These are phyloP conservation scores for Aphyosemion australe DNA, from an alignment of 2,113 vertebrate species.

Conservation along the genomic window DNA sequence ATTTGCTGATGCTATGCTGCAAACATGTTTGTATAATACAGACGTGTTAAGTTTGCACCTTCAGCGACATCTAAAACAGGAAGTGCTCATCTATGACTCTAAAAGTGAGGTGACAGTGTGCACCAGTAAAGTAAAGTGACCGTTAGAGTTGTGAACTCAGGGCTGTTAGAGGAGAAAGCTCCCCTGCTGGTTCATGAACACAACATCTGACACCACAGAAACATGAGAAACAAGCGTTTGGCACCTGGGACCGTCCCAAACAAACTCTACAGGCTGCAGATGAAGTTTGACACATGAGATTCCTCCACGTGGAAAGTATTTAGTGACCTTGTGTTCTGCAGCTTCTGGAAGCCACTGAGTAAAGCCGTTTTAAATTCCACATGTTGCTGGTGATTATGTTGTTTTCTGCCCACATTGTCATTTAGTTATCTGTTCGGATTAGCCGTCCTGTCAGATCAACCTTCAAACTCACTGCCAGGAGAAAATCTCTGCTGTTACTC, in stretches of 20 bases:
- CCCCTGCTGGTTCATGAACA: slow-evolving; percentile 56
- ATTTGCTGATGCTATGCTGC: too few relatives aligned
- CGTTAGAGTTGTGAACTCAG: slow-evolving; percentile 2
- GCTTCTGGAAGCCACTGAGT: slow-evolving; percentile 41
- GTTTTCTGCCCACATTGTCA: slow-evolving; percentile 58
- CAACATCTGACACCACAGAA: slow-evolving; percentile 61
- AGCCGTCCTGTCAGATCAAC: slow-evolving; percentile 62
- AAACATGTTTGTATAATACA: too few relatives aligned
- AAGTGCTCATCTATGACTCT: too few relatives aligned
- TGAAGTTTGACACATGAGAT: slow-evolving; percentile 37
- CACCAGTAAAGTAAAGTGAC: too few relatives aligned
- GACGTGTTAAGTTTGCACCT: too few relatives aligned
- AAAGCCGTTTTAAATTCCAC: slow-evolving; percentile 54
- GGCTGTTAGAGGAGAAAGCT: slow-evolving; percentile 38
- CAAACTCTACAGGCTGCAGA: slow-evolving; percentile 49
- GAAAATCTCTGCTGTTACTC: slow-evolving; percentile 44
- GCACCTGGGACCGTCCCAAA: slow-evolving; percentile 43
- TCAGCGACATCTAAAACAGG: too few relatives aligned
- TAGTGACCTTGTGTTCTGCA: slow-evolving; percentile 22
- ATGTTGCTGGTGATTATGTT: slow-evolving; percentile 53
- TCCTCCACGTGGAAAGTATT: slow-evolving; percentile 54
- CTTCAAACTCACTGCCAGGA: slow-evolving; percentile 50
- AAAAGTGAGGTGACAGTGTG: too few relatives aligned
- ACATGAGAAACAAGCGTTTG: slow-evolving; percentile 72
- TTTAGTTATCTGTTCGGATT: slow-evolving; percentile 66